Evolutionary conservation across 2,113 vertebrate species (phyloP).

Genomic region (Hucho hucho): DNA sequence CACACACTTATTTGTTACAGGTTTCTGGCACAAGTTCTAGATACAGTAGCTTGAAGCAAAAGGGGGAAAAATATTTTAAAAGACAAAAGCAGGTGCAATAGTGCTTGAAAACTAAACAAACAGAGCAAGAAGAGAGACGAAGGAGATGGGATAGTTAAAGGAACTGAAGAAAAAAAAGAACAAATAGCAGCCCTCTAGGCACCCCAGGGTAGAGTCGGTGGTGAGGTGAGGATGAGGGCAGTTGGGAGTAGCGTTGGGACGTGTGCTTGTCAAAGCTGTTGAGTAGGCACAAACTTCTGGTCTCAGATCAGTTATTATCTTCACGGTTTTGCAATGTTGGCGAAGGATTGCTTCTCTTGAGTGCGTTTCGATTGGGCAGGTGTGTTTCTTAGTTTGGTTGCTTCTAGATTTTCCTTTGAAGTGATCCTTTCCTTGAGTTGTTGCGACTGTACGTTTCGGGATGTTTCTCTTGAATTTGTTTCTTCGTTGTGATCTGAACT

Average conservation of each 20-base stretch:
- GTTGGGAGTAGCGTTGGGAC: conserved; percentile 99
- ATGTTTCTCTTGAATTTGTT: conserved; percentile 70
- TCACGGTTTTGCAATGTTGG: conserved; percentile 77
- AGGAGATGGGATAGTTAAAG: conserved; percentile 56
- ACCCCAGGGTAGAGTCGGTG: conserved; percentile 80
- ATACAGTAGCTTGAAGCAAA: conserved; percentile 65
- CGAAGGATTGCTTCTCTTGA: conserved; percentile 76
- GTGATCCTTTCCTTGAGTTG: conserved; percentile 68
- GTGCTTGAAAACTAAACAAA: conserved; percentile 63
- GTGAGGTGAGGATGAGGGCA: conserved; percentile 94
- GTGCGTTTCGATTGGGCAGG: conserved; percentile 81
- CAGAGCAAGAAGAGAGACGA: conserved; percentile 56
- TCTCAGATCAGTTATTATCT: conserved; percentile 96
- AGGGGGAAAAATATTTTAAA: conserved; percentile 32
- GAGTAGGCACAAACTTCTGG: conserved; percentile 99
- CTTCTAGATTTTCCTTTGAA: conserved; percentile 71
- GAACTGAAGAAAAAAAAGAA: conserved; percentile 74
- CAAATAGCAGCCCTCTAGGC: conserved; percentile 93
- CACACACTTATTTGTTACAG: conserved; percentile 60
- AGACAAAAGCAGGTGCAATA: conserved; percentile 65
- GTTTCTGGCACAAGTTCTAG: conserved; percentile 71
- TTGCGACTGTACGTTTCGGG: conserved; percentile 66
- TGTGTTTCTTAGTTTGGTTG: conserved; percentile 77
- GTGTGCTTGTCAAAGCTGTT: conserved; percentile 99
- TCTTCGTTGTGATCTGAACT: conserved; percentile 95